Evolutionary conservation across 2,888 invertebrate genomes (phyloP), one percentile per base, ranked within the genome.

Genomic region (Tachina grossa): DNA sequence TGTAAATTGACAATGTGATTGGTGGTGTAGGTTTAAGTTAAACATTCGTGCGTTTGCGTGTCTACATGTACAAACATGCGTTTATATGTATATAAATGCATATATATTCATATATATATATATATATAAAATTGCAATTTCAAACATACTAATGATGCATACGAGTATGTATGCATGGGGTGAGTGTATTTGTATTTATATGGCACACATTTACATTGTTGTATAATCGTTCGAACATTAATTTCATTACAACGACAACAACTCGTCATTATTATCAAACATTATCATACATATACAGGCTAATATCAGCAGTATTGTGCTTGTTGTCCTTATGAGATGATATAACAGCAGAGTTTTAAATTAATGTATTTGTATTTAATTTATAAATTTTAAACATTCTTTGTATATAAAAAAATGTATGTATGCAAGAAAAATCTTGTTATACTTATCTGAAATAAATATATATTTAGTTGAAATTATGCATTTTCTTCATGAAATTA

Each of bases 231-330:
- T 74, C 31, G 51, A 74, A 71, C 71, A 76, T 71, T 76, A 41
- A 71, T 82, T 71, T 76, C 63, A 71, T 43, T 51, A 65, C 55
- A 71, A 76, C 57, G 57, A 57, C 43, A 57, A 51, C 49, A 72
- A 65, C 76, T 43, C 63, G 76, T 82, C 82, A 65, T 82, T 69
- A 57, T 71, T 69, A 71, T 76, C 49, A 82, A n/a, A 71, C 71
- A 51, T 65, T 76, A 71, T 71, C 63, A 59, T 74, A 39, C 49
- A 14, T 57, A 45, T 74, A 41, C 53, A 39, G 79, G 71, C 63
- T 65, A 65, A 71, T 55, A 72, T 71, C 39, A 47, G 47, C 31
- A 47, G 11, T 47, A 45, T n/a, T 77, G 57, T 69, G 31, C 61
- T 16, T 68, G 41, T 59, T 68, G 59, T 78, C 31, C 43, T 45